Base-by-base conservation (phyloP, 2,888 invertebrate genomes). In the Automeris io region DNA sequence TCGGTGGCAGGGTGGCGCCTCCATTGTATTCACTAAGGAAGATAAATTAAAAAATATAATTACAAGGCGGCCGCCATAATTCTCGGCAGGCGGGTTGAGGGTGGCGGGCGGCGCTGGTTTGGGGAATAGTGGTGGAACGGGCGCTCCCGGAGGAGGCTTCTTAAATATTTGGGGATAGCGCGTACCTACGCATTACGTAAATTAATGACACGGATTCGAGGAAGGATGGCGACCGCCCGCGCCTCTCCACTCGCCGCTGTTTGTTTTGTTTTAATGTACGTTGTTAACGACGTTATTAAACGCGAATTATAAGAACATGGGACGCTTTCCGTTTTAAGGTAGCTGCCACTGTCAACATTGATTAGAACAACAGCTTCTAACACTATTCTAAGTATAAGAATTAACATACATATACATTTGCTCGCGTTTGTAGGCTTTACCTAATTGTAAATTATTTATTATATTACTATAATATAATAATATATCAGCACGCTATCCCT, bases 11-110 rank as follows among this genome's bases (percentile, higher is more conserved):
- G 86, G 86, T 81, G 86, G 86, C 83, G 83, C 86, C 86, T 83
- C 85, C 85, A 87, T 87, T 87, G 87, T 87, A 83, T 81, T 85
- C 88, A 87, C 88, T 89, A 89, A 89, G 89, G 89, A 90, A 89
- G 90, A 90, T 90, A 90, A 90, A 90, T 90, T 90, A 90, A 90
- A 90, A 90, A 90, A 90, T 89, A 89, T 90, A 90, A 90, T 90
- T 90, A 90, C 89, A 88, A 87, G 87, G 88, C 88, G 87, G 86
- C 88, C 88, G 89, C 89, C 88, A 88, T 88, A 88, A 88, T 86
- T 87, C 87, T 87, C 83, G 78, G 74, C 82, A 66, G 82, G 83
- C 73, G 83, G 74, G 69, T 57, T 51, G 71, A 58, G 67, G 71
- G 72, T 57, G 69, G 65, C 61, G 57, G 67, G 68, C 45, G 67